Percentiles rank a stretch among this genome's conserved stretches.
Conservation (phyloP, 2,888 invertebrate genomes). For the Artemia sinica region DNA sequence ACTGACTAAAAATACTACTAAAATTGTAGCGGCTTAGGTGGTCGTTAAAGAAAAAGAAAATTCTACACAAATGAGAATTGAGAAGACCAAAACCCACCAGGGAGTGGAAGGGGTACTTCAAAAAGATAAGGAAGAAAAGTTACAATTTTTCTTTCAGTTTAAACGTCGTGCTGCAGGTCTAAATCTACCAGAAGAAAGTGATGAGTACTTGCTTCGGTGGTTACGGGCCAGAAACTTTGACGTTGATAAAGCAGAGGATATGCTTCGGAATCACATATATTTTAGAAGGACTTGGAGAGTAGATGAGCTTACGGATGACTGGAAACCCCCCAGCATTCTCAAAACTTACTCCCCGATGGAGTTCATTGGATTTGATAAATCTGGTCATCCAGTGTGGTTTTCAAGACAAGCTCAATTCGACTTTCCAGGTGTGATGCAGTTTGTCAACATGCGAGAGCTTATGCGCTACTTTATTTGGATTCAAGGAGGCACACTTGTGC, state of each 20-base stretch:
- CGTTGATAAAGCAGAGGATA: background rate
- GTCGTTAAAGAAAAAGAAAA: too few species aligned
- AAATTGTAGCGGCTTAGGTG: too few species aligned
- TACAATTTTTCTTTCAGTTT: background rate
- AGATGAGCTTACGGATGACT: background rate
- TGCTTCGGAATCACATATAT: slow-evolving; percentile 2
- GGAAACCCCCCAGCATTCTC: background rate
- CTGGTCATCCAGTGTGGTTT: background rate
- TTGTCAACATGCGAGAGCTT: background rate
- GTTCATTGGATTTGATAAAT: background rate
- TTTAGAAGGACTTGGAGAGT: background rate
- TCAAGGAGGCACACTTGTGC: too few species aligned
- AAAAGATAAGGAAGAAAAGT: background rate
- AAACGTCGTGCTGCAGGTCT: background rate
- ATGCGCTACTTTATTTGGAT: background rate
- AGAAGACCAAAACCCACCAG: too few species aligned
- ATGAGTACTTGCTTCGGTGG: background rate
- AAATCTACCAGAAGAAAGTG: background rate
- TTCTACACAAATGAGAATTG: too few species aligned
- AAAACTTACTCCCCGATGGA: background rate
- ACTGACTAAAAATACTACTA: too few species aligned
- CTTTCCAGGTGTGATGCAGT: background rate
- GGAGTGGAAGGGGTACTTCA: too few species aligned
- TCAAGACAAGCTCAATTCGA: background rate
- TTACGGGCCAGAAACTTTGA: background rate